Percentiles rank a stretch among this genome's conserved stretches.
These are phyloP conservation scores for Reticulitermes lucifugus DNA, from an alignment of 2,888 invertebrate genomes.

Conservation along the genomic window DNA sequence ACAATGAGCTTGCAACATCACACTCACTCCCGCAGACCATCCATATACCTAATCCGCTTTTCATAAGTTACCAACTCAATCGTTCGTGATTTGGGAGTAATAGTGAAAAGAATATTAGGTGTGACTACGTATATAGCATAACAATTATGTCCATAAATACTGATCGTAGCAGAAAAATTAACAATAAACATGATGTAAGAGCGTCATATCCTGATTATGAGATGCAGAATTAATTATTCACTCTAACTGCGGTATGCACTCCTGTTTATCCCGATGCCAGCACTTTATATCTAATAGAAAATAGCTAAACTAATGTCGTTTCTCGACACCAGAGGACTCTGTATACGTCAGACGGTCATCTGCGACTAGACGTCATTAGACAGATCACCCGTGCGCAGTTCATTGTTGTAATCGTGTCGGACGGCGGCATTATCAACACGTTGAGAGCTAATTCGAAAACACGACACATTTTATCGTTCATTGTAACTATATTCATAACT, in stretches of 20 bases:
- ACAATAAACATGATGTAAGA: too few relatives aligned
- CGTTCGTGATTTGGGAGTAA: background rate
- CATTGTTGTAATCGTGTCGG: constrained; percentile 9
- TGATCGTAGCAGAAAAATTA: background rate
- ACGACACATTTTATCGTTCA: too few relatives aligned
- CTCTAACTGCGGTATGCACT: too few relatives aligned
- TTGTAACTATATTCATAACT: too few relatives aligned
- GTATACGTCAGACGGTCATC: too few relatives aligned
- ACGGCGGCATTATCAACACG: too few relatives aligned
- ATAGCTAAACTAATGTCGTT: background rate
- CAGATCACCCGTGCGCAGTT: background rate
- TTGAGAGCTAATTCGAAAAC: background rate
- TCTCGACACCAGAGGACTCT: background rate
- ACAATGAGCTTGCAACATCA: constrained; percentile 45
- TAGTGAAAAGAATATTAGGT: background rate
- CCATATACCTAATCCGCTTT: background rate
- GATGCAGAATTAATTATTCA: too few relatives aligned
- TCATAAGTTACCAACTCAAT: background rate
- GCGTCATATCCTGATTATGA: too few relatives aligned
- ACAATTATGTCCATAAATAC: background rate
- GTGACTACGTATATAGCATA: background rate
- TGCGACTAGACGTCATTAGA: background rate
- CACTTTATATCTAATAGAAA: background rate
- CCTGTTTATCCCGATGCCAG: background rate
- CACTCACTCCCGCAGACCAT: background rate